Percentiles rank a stretch among this genome's conserved stretches.
These are phyloP conservation scores for Brassicogethes aeneus DNA, from an alignment of 2,888 invertebrate genomes.

Conservation along the genomic window DNA sequence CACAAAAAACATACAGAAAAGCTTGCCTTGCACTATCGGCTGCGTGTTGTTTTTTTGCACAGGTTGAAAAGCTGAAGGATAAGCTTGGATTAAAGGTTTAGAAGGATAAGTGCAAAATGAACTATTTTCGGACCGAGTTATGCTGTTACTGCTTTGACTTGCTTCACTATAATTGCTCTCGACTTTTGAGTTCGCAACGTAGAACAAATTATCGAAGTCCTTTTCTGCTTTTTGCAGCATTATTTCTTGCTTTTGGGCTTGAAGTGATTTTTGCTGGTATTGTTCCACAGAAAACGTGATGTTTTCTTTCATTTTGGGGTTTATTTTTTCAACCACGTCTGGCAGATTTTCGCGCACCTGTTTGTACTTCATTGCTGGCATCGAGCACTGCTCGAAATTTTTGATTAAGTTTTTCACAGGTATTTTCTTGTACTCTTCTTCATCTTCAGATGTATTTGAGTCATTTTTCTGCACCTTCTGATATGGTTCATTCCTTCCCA, in stretches of 20 bases:
- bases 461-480: neutral
- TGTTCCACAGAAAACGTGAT: conserved; percentile 2
- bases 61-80: conserved; percentile 16
- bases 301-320: neutral
- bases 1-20: neutral
- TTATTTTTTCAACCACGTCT: conserved; percentile 30
- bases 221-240: conserved; percentile 29
- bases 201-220: conserved; percentile 35
- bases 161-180: conserved; percentile 31
- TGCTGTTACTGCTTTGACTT: conserved; percentile 19
- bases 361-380: conserved; percentile 47
- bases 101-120: conserved; percentile 35
- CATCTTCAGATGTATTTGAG: conserved; percentile 14
- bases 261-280: neutral
- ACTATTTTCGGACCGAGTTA: conserved; percentile 33
- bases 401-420: conserved; percentile 46
- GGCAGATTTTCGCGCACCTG: conserved; percentile 39
- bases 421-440: conserved; percentile 37
- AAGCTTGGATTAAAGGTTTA: conserved; percentile 11
- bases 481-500: conserved; percentile 8
- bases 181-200: conserved; percentile 35
- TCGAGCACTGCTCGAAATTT: conserved; percentile 54
- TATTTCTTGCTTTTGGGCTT: conserved; percentile 13
- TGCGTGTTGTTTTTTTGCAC: conserved; percentile 8
- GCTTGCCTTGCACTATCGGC: conserved; percentile 1